A percentile compares a stretch with the other conserved stretches of the same genome.
These are phyloP conservation scores for Anabacerthia variegaticeps DNA, from an alignment of 2,797 vertebrate species.

Conservation along the genomic window DNA sequence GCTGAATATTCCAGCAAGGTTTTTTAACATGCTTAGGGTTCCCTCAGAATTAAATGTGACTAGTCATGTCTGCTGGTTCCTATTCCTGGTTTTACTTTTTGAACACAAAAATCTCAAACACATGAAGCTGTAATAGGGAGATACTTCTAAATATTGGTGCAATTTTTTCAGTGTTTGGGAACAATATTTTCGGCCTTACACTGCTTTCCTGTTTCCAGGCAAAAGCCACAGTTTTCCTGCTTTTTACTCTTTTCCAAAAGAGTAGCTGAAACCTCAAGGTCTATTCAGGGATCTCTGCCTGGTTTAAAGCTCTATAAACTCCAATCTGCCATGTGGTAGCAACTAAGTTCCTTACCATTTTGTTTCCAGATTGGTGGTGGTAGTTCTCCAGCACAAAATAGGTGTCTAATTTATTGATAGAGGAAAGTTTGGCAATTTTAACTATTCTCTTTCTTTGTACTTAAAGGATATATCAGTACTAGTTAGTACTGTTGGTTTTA, in stretches of 20 bases:
- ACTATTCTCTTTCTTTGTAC: background rate
- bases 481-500: background rate
- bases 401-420: background rate
- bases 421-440: background rate
- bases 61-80: constrained; percentile 28
- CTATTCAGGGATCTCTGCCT: constrained; percentile 28
- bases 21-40: constrained; percentile 26
- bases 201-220: constrained; percentile 26
- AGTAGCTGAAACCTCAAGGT: constrained; percentile 21
- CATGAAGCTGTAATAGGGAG: background rate
- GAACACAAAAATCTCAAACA: constrained; percentile 28
- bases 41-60: constrained; percentile 34
- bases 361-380: background rate
- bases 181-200: constrained; percentile 51
- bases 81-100: constrained; percentile 45
- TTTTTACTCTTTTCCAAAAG: constrained; percentile 34
- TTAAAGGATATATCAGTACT: background rate
- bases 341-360: background rate
- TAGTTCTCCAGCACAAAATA: background rate
- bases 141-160: constrained; percentile 30
- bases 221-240: constrained; percentile 48
- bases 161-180: constrained; percentile 19
- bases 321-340: background rate
- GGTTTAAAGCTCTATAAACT: background rate
- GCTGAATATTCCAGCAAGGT: constrained; percentile 28